phyloP scores from a whole-genome alignment of 2,797 vertebrate species.

The Presbytis comata region DNA sequence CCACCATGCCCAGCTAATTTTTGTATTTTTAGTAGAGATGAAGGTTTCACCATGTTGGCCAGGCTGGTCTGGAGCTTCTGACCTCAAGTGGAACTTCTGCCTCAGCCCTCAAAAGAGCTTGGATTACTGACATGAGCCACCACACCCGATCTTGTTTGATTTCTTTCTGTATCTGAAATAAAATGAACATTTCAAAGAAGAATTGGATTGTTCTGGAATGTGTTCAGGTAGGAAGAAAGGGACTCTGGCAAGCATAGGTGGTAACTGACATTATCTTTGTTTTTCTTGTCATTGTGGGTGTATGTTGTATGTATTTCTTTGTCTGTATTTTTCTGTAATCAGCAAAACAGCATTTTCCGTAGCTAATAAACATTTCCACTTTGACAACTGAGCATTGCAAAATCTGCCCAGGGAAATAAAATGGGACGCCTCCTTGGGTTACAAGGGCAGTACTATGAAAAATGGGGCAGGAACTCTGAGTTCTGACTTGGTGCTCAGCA shows the following conservation, averaged over 20 bases:
- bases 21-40: neutral
- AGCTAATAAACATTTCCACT: conserved; percentile 41
- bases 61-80: too few relatives aligned
- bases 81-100: too few relatives aligned
- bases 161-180: neutral
- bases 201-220: neutral
- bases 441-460: neutral
- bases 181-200: neutral
- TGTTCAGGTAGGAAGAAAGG: neutral
- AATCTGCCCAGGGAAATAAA: conserved; percentile 22
- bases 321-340: neutral
- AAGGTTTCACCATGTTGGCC: too few relatives aligned
- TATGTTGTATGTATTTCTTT: neutral
- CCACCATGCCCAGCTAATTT: neutral
- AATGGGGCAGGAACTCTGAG: neutral
- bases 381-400: conserved; percentile 9
- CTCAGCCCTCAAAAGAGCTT: too few relatives aligned
- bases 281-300: neutral
- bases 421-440: neutral
- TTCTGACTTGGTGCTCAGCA: neutral
- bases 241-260: neutral
- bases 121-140: neutral
- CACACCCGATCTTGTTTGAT: neutral
- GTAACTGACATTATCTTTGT: neutral
- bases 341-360: neutral